Evolutionary conservation across 2,888 invertebrate genomes (phyloP).

Genomic region (Polydrusus pterygomalis): DNA sequence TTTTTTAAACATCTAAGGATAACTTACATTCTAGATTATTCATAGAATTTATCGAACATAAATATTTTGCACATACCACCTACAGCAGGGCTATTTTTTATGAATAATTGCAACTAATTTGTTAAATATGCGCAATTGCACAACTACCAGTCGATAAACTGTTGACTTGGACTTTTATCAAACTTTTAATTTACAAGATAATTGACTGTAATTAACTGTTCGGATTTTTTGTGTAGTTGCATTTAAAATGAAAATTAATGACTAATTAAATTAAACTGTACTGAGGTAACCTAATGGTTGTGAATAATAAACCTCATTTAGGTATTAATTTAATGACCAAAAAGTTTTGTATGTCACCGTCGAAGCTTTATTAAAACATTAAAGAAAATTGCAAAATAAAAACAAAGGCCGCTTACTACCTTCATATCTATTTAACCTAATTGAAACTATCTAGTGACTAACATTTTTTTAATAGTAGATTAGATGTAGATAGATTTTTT

Average conservation of each 20-base stretch:
- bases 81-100: constrained; percentile 14
- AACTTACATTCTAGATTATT: neutral
- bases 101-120: constrained; percentile 2
- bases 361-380: too few species aligned
- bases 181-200: constrained; percentile 6
- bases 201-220: constrained; percentile 17
- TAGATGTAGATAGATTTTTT: too few species aligned
- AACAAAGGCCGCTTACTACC: too few species aligned
- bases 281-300: neutral
- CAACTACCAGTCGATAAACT: constrained; percentile 11
- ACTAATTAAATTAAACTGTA: constrained; percentile 20
- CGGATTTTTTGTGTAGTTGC: constrained; percentile 2
- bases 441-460: too few species aligned
- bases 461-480: too few species aligned
- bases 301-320: constrained; percentile 8
- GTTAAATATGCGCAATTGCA: constrained; percentile 11
- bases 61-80: neutral
- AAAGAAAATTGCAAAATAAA: too few species aligned
- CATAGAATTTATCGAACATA: neutral
- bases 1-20: neutral
- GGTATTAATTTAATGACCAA: neutral
- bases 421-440: too few species aligned
- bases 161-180: constrained; percentile 23
- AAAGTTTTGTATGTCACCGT: neutral
- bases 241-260: constrained; percentile 11